Percentiles rank a stretch among this genome's conserved stretches.
Conservation (phyloP, 2,113 vertebrate genomes). For the Labeo rohita region DNA sequence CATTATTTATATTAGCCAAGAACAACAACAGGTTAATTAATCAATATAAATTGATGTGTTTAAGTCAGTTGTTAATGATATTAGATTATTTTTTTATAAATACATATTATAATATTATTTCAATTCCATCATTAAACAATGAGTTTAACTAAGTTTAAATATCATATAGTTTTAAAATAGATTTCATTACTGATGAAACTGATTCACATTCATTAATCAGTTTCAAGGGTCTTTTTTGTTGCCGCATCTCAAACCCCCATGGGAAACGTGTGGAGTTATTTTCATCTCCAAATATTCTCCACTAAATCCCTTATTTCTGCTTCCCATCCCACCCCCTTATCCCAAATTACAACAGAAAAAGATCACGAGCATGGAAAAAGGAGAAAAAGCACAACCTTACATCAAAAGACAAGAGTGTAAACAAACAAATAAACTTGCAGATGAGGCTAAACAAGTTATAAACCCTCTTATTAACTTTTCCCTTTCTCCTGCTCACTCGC, state of each 20-base stretch:
- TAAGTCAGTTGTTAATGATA: background rate
- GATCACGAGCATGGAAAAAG: constrained; percentile 7
- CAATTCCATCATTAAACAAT: background rate
- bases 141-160: background rate
- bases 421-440: constrained; percentile 49
- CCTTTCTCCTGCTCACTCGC: constrained; percentile 49
- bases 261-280: constrained; percentile 37
- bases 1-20: background rate
- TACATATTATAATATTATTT: background rate
- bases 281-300: constrained; percentile 37
- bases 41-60: background rate
- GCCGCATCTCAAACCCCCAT: background rate
- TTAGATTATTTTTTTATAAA: no score
- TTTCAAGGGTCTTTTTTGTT: background rate
- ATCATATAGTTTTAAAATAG: background rate
- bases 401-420: constrained; percentile 50
- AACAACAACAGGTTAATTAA: background rate
- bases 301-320: constrained; percentile 17
- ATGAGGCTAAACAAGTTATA: constrained; percentile 57
- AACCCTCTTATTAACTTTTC: constrained; percentile 58
- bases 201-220: background rate
- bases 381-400: constrained; percentile 31
- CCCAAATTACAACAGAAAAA: constrained; percentile 20
- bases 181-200: constrained; percentile 11
- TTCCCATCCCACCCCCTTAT: constrained; percentile 32